phyloP scores from a whole-genome alignment of 2,113 vertebrate genomes.

The Eulacestoma nigropectus region DNA sequence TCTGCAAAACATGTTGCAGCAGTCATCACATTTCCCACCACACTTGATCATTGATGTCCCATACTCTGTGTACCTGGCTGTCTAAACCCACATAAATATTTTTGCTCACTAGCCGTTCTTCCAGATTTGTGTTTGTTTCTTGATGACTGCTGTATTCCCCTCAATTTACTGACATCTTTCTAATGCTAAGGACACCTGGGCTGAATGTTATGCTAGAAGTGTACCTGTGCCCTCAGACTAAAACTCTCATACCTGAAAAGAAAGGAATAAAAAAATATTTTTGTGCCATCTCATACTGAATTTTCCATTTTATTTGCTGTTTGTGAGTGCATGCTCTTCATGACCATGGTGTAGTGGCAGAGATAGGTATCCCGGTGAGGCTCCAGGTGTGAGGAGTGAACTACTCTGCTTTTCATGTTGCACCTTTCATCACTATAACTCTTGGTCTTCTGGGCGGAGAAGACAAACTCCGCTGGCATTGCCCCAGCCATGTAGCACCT shows the following conservation, averaged over 20 bases:
- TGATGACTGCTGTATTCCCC: neutral
- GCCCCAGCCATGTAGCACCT: fast-evolving
- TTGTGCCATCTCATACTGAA: neutral
- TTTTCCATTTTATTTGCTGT: neutral
- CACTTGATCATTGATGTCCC: neutral
- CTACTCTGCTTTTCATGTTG: fast-evolving
- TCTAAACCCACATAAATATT: neutral
- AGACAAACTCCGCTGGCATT: neutral
- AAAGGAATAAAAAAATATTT: neutral
- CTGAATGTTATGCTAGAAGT: neutral
- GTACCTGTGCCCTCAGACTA: neutral
- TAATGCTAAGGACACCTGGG: neutral
- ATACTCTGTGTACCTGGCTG: neutral
- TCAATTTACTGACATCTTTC: neutral
- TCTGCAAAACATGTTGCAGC: neutral
- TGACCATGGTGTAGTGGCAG: neutral
- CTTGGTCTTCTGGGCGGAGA: neutral
- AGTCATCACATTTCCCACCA: neutral
- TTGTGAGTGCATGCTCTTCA: neutral
- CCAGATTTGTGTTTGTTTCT: neutral
- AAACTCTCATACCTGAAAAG: neutral
- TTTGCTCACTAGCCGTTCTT: fast-evolving
- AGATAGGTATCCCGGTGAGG: neutral
- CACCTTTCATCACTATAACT: neutral
- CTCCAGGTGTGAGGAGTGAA: neutral